These are phyloP conservation scores for Argyresthia albistria DNA, from an alignment of 2,888 invertebrate genomes.

Conservation along the genomic window DNA sequence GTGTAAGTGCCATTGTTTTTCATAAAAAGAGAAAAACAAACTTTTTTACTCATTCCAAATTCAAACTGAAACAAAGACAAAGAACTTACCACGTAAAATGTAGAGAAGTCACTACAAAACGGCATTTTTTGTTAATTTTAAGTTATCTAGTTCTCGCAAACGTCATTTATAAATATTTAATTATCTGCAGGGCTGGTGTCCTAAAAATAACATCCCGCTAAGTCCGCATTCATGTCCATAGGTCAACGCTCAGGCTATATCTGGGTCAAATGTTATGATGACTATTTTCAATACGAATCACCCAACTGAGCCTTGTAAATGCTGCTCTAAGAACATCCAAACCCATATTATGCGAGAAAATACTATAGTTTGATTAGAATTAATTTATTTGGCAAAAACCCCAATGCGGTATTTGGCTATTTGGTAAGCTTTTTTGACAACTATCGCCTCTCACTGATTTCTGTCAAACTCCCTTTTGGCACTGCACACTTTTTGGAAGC, in stretches of 20 bases:
- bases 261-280: constrained; percentile 64
- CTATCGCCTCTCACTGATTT: constrained; percentile 24
- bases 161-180: constrained; percentile 65
- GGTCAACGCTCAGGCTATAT: constrained; percentile 65
- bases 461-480: neutral
- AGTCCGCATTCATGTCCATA: constrained; percentile 63
- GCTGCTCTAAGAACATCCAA: constrained; percentile 12
- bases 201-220: constrained; percentile 62
- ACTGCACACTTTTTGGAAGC: neutral
- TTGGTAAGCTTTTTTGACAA: constrained; percentile 34
- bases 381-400: constrained; percentile 24
- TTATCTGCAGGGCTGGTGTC: constrained; percentile 65
- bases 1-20: neutral
- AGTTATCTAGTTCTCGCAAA: constrained; percentile 19
- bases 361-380: constrained; percentile 22
- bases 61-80: constrained; percentile 30
- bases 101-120: constrained; percentile 22
- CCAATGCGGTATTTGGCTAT: constrained; percentile 57
- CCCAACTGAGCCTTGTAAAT: constrained; percentile 13
- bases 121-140: constrained; percentile 26
- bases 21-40: neutral
- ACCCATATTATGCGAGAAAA: constrained; percentile 19
- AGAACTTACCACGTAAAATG: constrained; percentile 40
- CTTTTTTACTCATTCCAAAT: constrained; percentile 9
- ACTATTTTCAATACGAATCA: constrained; percentile 29